Percentiles rank a stretch among this genome's conserved stretches.
These are phyloP conservation scores for Drosophila pachea DNA, from an alignment of 1,140 invertebrate genomes.

Conservation along the genomic window DNA sequence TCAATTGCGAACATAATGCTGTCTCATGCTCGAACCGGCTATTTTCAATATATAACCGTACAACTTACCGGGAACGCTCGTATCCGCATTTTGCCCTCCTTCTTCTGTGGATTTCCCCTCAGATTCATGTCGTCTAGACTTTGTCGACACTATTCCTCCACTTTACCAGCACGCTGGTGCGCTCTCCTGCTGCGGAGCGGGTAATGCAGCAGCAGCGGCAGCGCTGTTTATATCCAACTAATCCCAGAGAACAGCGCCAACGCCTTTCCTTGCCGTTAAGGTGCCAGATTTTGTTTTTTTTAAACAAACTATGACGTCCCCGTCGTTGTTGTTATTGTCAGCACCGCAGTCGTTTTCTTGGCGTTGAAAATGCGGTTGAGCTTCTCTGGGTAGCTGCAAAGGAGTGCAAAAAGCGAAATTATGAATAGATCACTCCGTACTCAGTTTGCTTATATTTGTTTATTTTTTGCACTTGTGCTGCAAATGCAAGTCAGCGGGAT, in stretches of 20 bases:
- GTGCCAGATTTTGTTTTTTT: constrained; percentile 15
- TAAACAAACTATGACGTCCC: constrained; percentile 42
- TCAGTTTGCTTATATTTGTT: constrained; percentile 26
- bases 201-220: constrained; percentile 46
- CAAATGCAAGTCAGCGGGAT: constrained; percentile 40
- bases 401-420: background rate
- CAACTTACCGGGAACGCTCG: constrained; percentile 95
- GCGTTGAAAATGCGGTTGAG: background rate
- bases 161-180: constrained; percentile 50
- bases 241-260: background rate
- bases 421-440: constrained; percentile 17
- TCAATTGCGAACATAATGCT: constrained; percentile 28
- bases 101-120: constrained; percentile 83
- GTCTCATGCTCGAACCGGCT: constrained; percentile 36
- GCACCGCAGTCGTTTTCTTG: background rate
- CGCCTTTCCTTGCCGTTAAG: constrained; percentile 12
- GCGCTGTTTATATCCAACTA: constrained; percentile 8
- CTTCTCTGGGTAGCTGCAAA: constrained; percentile 13
- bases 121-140: constrained; percentile 74
- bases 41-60: background rate
- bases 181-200: constrained; percentile 41
- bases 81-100: constrained; percentile 97
- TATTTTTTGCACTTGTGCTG: constrained; percentile 17
- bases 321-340: background rate
- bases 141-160: constrained; percentile 73